Base-by-base conservation (phyloP, 35 echinoderm and acorn worm species). In the Holothuria glaberrima region DNA sequence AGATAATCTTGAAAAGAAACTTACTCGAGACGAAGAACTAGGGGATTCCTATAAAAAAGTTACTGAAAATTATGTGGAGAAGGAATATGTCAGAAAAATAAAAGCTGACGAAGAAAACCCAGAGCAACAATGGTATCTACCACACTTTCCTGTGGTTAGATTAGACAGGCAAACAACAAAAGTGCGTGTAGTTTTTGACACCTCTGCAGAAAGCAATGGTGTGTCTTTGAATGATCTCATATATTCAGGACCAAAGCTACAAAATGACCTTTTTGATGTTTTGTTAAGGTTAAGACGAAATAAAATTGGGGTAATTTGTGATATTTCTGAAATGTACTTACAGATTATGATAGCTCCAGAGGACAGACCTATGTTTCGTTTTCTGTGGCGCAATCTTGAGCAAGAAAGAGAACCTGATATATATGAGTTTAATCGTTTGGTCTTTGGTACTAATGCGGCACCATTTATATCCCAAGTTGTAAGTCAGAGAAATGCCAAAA, bases 291-390 rank as follows among this genome's bases (percentile, higher is more conserved):
- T 90, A 66, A 20, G 89, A 44, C 65, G 28, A 52, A 18, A 82
- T 0, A 80, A 69, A 68, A 25, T 90, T 1, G 72, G 46, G 26
- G 2, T 90, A 30, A 35, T 67, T 64, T 90, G 73, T 22, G 73
- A 90, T 36, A 90, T 90, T 14, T 35, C 89, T 63, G 72, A 81
- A 46, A 90, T 90, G 89, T 90, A 81, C 36, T 48, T 90, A 45
- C 72, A 81, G 25, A 82, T 90, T 27, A 34, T 21, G 48, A 54
- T 89, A 26, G 27, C 65, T 0, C 20, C 24, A 50, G 66, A 89
- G 46, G 87, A 89, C 30, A 72, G 87, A 74, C 69, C 87, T 0
- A 34, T 68, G 41, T 68, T 68, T 72, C 7, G 66, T 60, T 89
- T 89, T 12, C 87, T 89, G 0, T 89, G 87, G 87, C 6, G 66